Evolutionary conservation across 2,113 vertebrate species (phyloP), one percentile per base, ranked within the genome.

Genomic region (Apistogramma diplotaenia): DNA sequence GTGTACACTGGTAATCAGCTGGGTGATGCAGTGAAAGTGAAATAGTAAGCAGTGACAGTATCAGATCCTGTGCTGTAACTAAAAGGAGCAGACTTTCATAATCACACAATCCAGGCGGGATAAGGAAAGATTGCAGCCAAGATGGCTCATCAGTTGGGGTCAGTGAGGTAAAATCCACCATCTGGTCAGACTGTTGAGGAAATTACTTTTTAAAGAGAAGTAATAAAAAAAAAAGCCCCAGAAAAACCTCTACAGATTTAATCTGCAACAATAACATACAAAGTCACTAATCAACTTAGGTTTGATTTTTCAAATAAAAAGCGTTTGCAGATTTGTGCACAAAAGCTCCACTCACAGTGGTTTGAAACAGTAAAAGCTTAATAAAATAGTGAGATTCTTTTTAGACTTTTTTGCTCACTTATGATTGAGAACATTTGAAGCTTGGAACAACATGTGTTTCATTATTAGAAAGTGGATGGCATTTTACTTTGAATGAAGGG

Each of bases 181-280:
- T 54, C 84, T 83, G 76, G 16, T 76, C 40, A 8, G 61, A 81
- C 65, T 81, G 65, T 37, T n/a, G 25, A 67, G 61, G 67, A 81
- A 81, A 83, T 75, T 25, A 60, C 54, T 35, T 19, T 67, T 31
- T 35, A 51, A n/a, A 29, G 13, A 49, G 9, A 56, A 27, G 54
- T 23, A 9, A 15, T 31, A 4, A 71, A 62, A 67, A 25, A 11
- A 33, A 3, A 60, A 43, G 40, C 12, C 6, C 60, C 37, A 18
- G 18, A 67, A 46, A 23, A 23, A 10, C 0, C 2, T 46, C 3
- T 4, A 31, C 43, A 51, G 65, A 51, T 70, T 51, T 51, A 70
- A 70, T 70, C 43, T 51, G 10, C 25, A 29, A 49, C 46, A 49
- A 49, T 49, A 49, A 49, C 46, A 49, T 18, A 18, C 46, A 49